Base-by-base conservation (phyloP, 2,888 invertebrate species). In the Acanthacorydalis orientalis region DNA sequence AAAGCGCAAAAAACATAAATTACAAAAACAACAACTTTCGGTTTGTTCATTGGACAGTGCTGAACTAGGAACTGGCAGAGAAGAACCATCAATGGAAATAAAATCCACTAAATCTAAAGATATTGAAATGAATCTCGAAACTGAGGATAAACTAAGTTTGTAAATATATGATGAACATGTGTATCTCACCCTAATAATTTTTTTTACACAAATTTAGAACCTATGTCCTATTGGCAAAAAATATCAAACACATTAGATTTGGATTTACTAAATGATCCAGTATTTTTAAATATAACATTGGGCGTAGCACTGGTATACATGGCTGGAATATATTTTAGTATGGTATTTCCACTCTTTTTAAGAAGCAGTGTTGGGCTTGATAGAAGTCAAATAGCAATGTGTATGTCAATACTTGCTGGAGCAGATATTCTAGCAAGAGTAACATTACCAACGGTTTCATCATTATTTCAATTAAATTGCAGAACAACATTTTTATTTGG, bases 351-450 rank as follows among this genome's bases (percentile, higher is more conserved):
- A 7, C 74, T 77, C 55, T 82, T 79, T 57, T 65, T 83, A 34
- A 74, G 75, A 66, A 74, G 73, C 64, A 50, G 48, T 49, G 53
- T 62, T 11, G 58, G 14, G 14, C 58, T 74, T 10, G 60, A 63
- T 7, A 63, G 68, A 47, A 62, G 70, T 43, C 66, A 78, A 53
- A 77, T 80, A 3, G 80, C 83, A 1, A 64, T 66, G 39, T 80
- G 81, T 52, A 79, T 83, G 78, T 80, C 82, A n/a, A 69, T 75
- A 1, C 70, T 81, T 46, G 81, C 83, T 2, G 67, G 70, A 4
- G 75, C 80, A 12, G 83, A 83, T 57, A 78, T 82, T 42, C 56
- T 70, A 0, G 78, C 78, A n/a, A 72, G 83, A 43, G 63, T 83
- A 34, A 67, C 75, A 1, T 61, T 82, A 49, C 81, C 82, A 6